These are phyloP conservation scores for Phoebastria nigripes DNA, from an alignment of 2,797 vertebrate species.

Conservation along the genomic window DNA sequence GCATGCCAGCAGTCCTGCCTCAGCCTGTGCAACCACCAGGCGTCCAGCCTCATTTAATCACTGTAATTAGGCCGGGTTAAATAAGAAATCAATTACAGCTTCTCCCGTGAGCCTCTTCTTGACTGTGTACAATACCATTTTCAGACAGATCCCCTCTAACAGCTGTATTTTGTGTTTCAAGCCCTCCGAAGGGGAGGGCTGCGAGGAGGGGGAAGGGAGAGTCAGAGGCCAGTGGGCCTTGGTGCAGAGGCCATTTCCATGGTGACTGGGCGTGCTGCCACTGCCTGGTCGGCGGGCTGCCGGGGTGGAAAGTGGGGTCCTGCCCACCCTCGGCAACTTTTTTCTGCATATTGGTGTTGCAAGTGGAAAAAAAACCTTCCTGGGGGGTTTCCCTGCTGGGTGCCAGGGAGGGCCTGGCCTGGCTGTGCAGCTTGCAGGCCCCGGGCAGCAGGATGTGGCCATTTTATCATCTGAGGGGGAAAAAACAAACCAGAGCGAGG, in stretches of 20 bases:
- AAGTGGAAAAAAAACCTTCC: not conserved
- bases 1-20: not conserved
- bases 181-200: not conserved
- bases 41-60: not conserved
- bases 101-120: not conserved
- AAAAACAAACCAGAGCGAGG: accelerated
- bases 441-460: accelerated
- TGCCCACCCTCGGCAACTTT: not conserved
- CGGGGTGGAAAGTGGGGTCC: not conserved
- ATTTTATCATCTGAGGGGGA: not conserved
- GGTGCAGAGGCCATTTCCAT: not conserved
- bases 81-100: not conserved
- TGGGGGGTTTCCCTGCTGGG: not conserved
- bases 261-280: not conserved
- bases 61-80: not conserved
- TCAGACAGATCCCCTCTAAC: not conserved
- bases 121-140: accelerated
- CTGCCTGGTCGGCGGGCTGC: not conserved
- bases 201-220: not conserved
- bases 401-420: not conserved
- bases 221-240: not conserved
- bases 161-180: not conserved
- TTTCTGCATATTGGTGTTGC: not conserved
- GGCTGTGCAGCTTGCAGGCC: not conserved
- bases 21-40: accelerated